Percentiles rank a stretch among this genome's conserved stretches.
Conservation (phyloP, 2,113 vertebrate species). For the Sula dactylatra region DNA sequence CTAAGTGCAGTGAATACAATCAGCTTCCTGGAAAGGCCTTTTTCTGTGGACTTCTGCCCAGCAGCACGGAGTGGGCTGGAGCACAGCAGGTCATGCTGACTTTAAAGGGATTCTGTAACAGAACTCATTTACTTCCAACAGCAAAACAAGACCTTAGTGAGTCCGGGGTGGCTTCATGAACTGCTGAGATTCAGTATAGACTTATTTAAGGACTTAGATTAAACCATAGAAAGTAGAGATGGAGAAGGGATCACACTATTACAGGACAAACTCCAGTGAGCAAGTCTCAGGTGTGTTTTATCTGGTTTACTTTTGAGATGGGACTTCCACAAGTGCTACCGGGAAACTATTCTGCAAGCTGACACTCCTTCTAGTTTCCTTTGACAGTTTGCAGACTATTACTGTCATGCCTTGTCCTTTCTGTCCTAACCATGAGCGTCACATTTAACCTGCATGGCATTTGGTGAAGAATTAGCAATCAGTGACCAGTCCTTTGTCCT, state of each 20-base stretch:
- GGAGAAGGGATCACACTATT: background rate
- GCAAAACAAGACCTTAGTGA: background rate
- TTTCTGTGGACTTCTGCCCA: background rate
- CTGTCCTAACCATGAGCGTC: background rate
- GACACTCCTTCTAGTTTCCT: background rate
- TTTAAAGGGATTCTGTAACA: background rate
- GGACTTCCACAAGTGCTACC: background rate
- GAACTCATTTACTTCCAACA: background rate
- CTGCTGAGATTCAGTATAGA: background rate
- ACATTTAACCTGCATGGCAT: background rate
- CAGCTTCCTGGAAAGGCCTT: background rate
- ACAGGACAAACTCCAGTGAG: fast-evolving
- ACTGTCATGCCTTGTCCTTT: background rate
- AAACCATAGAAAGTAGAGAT: background rate
- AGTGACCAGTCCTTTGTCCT: background rate
- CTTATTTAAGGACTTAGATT: background rate
- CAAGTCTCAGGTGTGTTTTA: background rate
- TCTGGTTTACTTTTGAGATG: background rate
- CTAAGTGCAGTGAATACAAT: background rate
- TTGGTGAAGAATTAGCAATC: background rate
- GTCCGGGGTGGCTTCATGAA: background rate
- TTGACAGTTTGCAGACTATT: background rate
- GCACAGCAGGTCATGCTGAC: background rate
- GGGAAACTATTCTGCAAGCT: background rate
- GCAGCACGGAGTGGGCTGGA: background rate